Evolutionary conservation across 2,888 invertebrate genomes (phyloP), one percentile per base, ranked within the genome.

Genomic region (Volucella inanis): DNA sequence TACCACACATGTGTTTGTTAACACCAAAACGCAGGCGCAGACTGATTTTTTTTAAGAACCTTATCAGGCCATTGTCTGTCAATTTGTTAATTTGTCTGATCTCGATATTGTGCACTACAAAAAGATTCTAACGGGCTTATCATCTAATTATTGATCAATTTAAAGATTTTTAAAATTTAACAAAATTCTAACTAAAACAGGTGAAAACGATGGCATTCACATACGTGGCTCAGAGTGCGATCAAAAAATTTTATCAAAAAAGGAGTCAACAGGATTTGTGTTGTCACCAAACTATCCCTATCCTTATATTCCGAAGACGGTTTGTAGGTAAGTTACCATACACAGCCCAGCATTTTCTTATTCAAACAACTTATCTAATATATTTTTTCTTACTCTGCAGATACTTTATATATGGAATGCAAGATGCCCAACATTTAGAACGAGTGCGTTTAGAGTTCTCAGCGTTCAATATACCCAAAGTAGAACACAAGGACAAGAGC

Each of bases 211-310:
- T 92, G 98, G 98, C 88, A 96, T 97, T 94, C 98, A 98, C 93
- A 98, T 98, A 92, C 95, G 97, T 91, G 98, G 98, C 91, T 98
- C 98, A 89, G 99, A 99, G 93, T 99, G 99, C 94, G 99, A 99
- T 94, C 98, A 98, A 93, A 97, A 98, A 93, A 98, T 99, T 91
- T 94, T 98, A 89, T 98, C 98, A 93, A 96, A 95, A 92, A 97
- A 97, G 93, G 97, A 98, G 92, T 97, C 98, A 80, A 95, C 95
- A 90, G 99, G 99, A 89, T 95, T 94, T 92, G 98, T 99, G 90
- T 97, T 96, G 93, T 98, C 98, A 92, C 99, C 99, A 89, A 98
- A 98, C 93, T 99, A 97, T 94, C 98, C 98, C 90, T 97, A 95
- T 93, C 97, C 96, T 88, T 98, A 98, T 94, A 97, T 98, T 93